Evolutionary conservation across 1,140 invertebrate genomes (phyloP).

Genomic region (Drosophila ohnishii): DNA sequence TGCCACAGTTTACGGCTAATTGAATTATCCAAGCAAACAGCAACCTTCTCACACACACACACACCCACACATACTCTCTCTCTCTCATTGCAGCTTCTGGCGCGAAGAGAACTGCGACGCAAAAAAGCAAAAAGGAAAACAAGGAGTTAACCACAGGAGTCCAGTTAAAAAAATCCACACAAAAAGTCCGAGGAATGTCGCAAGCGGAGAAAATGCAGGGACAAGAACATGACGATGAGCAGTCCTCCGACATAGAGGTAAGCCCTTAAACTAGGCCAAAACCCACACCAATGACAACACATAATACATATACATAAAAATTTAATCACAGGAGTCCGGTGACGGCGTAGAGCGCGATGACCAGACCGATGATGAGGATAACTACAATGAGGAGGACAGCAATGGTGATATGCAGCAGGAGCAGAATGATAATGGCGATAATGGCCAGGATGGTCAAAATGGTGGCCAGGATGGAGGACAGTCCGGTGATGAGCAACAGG

Average conservation of each 20-base stretch:
- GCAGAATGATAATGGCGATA: not conserved
- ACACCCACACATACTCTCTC: not conserved
- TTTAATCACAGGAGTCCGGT: conserved; percentile 13
- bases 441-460: conserved; percentile 9
- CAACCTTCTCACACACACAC: conserved; percentile 1
- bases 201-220: conserved; percentile 47
- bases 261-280: not conserved
- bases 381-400: conserved; percentile 18
- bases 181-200: conserved; percentile 22
- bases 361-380: conserved; percentile 24
- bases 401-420: conserved; percentile 12
- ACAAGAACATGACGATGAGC: conserved; percentile 36
- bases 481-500: conserved; percentile 24
- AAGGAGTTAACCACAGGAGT: conserved; percentile 7
- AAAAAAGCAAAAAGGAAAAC: conserved; percentile 9
- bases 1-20: conserved; percentile 7
- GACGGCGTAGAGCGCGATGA: conserved; percentile 31
- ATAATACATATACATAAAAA: not conserved
- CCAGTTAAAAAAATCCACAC: conserved; percentile 2
- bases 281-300: not conserved
- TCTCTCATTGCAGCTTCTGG: conserved; percentile 37
- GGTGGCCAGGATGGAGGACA: conserved; percentile 19
- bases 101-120: conserved; percentile 32
- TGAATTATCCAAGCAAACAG: conserved; percentile 13
- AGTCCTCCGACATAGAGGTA: conserved; percentile 43